These are phyloP conservation scores for Copsychus sechellarum DNA, from an alignment of 2,113 vertebrate species.

Conservation along the genomic window DNA sequence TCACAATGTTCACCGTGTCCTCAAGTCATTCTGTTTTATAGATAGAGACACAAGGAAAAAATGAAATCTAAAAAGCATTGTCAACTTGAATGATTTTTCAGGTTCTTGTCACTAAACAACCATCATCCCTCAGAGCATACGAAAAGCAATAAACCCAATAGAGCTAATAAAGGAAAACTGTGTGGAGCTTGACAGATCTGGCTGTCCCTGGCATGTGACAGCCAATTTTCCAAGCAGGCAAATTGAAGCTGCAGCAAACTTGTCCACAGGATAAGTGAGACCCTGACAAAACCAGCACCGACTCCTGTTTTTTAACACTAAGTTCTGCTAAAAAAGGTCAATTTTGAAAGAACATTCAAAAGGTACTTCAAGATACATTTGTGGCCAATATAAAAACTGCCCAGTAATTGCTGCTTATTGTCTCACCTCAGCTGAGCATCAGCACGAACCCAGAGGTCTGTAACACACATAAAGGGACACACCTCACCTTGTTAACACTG, in stretches of 20 bases:
- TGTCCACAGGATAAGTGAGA: conserved; percentile 30
- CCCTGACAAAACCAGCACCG: not conserved
- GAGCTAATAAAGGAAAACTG: conserved; percentile 56
- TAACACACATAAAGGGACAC: not conserved
- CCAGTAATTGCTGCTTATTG: not conserved
- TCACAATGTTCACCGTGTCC: not conserved
- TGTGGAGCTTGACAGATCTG: conserved; percentile 59
- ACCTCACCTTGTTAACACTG: not conserved
- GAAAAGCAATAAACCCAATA: conserved; percentile 59
- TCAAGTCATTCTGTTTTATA: not conserved
- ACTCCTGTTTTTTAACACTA: not conserved
- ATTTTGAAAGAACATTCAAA: not conserved
- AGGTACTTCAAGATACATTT: not conserved
- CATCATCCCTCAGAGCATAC: conserved; percentile 56
- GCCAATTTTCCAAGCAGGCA: conserved; percentile 50
- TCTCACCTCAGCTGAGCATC: not conserved
- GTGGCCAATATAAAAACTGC: not conserved
- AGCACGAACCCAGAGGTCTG: not conserved
- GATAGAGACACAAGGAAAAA: conserved; percentile 29
- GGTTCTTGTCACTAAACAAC: conserved; percentile 61
- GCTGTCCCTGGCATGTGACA: conserved; percentile 65
- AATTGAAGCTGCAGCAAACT: conserved; percentile 34
- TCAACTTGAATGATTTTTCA: conserved; percentile 61
- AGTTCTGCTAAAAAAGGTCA: not conserved
- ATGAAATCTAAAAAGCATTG: conserved; percentile 49